Base-by-base conservation (phyloP, 2,888 invertebrate genomes). In the Zhengitettix transpicula region DNA sequence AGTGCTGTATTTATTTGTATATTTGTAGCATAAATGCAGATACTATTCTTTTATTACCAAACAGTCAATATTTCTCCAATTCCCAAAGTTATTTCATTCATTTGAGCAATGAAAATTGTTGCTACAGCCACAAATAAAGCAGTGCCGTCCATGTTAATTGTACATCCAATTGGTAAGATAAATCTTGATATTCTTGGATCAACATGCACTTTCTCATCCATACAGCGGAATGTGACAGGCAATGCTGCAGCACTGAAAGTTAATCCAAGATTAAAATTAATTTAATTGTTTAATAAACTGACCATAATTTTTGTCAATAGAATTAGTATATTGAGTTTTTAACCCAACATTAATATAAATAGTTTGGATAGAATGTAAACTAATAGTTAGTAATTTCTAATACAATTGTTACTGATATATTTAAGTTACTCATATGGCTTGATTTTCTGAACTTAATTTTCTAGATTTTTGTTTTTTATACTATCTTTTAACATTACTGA, bases 71-170 rank as follows among this genome's bases (percentile, higher is more conserved):
- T 80, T 71, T 93, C 88, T 9, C 90, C 91, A 64, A 89, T 81
- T 17, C 86, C 85, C 63, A 95, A 75, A 15, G 78, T 74, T 67
- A 92, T 83, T 62, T 84, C 85, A 69, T 91, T 92, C 84, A 94
- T 88, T 74, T 90, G 83, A 52, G 91, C 90, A 64, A 92, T 84
- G 71, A 91, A 92, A 68, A 89, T 82, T 61, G 91, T 87, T 8
- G 95, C 89, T 5, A 90, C 84, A 0, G 93, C 83, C 44, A 95
- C 83, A 73, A 94, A 96, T 55, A 95, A 75, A 0, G 91, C 90
- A 0, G 91, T 91, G 2, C 91, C 91, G 67, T 92, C 89, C 91
- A 93, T 92, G 74, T 94, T 94, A 71, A 93, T 87, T 70, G 91
- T 92, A 70, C 90, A 90, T 9, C 93, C 93, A 65, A 93, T 89